Evolutionary conservation across 1,140 invertebrate species (phyloP), one percentile per base, ranked within the genome.

Genomic region (Nephila pilipes): DNA sequence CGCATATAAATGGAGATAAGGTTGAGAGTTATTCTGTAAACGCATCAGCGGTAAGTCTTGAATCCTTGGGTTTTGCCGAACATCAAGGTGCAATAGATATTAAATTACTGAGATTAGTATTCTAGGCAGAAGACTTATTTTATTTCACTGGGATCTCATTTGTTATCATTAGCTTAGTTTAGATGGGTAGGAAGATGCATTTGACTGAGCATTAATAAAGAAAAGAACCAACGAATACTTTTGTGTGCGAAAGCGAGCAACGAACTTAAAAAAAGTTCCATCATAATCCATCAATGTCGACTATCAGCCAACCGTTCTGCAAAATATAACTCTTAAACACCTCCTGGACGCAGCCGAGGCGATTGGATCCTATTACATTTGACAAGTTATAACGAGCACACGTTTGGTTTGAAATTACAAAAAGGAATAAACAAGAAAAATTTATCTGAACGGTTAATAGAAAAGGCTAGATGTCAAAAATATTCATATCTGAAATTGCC

Each of bases 221-320:
- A 29, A 10, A 36, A 36, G 69, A 16, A 12, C 32, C 3, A 6
- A 3, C 14, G 2, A 32, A 75, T 18, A 75, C 2, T 32, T 75
- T 75, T 65, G n/a, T 65, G 12, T 25, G 63, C 10, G 22, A 65
- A 25, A 1, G 63, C n/a, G 69, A 5, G 12, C 29, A 75, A 1
- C 14, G 69, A 18, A 36, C 14, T 75, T 32, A 32, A 12, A 25
- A 32, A 75, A 32, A 12, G 25, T 36, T 75, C 69, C 69, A 75
- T 75, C 69, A 75, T 75, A 75, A 75, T 75, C 69, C 69, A 75
- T 75, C 69, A 75, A 16, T 75, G 69, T 75, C 69, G 69, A 32
- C 69, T 32, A 16, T 32, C 69, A 36, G 69, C 29, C 32, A 36
- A 16, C 69, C 69, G 0, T 36, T 16, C 32, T 5, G 16, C 16